Evolutionary conservation across 2,888 invertebrate species (phyloP).

Genomic region (Volucella zonaria): DNA sequence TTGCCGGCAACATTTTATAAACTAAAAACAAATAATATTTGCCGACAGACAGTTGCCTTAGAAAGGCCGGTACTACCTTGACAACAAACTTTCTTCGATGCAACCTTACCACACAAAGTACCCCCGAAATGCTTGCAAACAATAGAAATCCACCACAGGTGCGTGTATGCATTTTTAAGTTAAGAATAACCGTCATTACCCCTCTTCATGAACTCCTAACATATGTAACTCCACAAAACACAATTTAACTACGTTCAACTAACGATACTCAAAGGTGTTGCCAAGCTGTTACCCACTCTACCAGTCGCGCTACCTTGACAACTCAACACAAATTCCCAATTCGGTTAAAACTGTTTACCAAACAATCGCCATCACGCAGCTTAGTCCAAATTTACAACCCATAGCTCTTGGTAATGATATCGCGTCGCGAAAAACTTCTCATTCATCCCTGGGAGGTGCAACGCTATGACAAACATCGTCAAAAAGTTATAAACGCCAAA

Average conservation of each 20-base stretch:
- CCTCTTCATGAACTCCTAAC: slow-evolving; percentile 5
- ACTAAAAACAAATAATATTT: too few relatives aligned
- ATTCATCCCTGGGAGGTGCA: slow-evolving; percentile 88
- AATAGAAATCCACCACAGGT: too few relatives aligned
- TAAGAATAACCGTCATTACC: not conserved
- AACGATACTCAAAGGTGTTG: slow-evolving; percentile 33
- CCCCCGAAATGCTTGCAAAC: too few relatives aligned
- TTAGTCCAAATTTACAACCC: not conserved
- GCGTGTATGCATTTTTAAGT: too few relatives aligned
- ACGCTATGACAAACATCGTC: slow-evolving; percentile 87
- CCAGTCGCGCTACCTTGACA: slow-evolving; percentile 23
- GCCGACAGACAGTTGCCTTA: too few relatives aligned
- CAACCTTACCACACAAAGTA: too few relatives aligned
- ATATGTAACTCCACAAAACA: not conserved
- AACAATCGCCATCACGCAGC: not conserved
- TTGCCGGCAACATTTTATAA: too few relatives aligned
- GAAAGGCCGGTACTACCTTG: too few relatives aligned
- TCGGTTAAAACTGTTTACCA: slow-evolving; percentile 9
- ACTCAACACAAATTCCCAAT: not conserved
- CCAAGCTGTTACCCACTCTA: slow-evolving; percentile 25
- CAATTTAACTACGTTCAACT: slow-evolving; percentile 13
- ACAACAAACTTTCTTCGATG: too few relatives aligned
- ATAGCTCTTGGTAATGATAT: slow-evolving; percentile 84
- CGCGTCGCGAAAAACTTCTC: slow-evolving; percentile 88
- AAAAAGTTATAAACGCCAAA: slow-evolving; percentile 87